Conservation (phyloP, 2,888 invertebrate species). For the Drosophila pseudotalamancana region DNA sequence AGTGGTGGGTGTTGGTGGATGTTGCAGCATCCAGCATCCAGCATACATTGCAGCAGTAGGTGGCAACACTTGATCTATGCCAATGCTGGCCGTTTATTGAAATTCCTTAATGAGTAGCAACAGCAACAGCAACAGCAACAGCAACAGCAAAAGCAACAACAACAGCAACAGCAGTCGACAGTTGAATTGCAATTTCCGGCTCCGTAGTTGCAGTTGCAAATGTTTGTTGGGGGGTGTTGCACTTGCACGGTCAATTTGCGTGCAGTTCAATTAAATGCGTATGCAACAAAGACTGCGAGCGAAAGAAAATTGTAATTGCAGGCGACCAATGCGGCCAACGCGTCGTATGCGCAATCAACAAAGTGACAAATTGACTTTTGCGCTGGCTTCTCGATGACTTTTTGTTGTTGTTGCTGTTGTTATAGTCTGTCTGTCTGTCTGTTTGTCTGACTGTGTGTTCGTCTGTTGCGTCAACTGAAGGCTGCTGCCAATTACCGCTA, state of each 20-base stretch:
- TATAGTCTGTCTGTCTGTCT: conserved; percentile 23
- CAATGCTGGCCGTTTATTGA: conserved; percentile 61
- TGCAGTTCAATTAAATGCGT: conserved; percentile 61
- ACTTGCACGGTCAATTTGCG: conserved; percentile 55
- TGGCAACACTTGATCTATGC: conserved; percentile 58
- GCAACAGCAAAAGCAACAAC: neutral
- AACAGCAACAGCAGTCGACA: conserved; percentile 2
- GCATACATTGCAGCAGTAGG: conserved; percentile 42
- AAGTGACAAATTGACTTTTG: conserved; percentile 66
- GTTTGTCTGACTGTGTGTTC: neutral
- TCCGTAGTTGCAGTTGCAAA: conserved; percentile 10
- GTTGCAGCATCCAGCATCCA: conserved; percentile 31
- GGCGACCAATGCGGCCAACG: conserved; percentile 11
- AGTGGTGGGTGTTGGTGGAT: neutral
- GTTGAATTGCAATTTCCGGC: conserved; percentile 66
- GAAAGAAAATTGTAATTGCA: conserved; percentile 31
- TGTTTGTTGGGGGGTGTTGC: conserved; percentile 24
- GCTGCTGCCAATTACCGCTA: conserved; percentile 76
- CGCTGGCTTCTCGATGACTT: too few relatives aligned
- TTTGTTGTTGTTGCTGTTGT: too few relatives aligned
- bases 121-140: conserved; percentile 18
- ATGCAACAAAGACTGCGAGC: neutral
- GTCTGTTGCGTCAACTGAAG: conserved; percentile 19
- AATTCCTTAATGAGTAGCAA: conserved; percentile 73
- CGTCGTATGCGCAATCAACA: conserved; percentile 49